Base-by-base conservation (phyloP, 2,113 vertebrate species). In the Neofelis nebulosa region DNA sequence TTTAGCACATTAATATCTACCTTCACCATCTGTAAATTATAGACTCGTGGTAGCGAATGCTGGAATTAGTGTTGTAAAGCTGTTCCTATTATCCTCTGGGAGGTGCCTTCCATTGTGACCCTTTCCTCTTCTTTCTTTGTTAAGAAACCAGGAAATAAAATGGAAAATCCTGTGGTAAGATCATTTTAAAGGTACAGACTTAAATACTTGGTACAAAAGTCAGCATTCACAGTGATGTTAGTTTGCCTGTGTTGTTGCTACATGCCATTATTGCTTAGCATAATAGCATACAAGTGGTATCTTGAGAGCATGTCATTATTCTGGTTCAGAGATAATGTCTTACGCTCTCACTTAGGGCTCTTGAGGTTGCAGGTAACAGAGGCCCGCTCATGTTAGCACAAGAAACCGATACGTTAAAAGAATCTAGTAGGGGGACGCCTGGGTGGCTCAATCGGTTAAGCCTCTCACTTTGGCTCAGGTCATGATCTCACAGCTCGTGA, bases 11-110 rank as follows among this genome's bases (percentile, higher is more conserved):
- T 97, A 96, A 97, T 98, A 93, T 96, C 78, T 97, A 80, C 96
- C 89, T 97, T 96, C 93, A 66, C 87, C 92, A 92, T 96, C 94
- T 96, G 86, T 88, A 97, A 96, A 98, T 98, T 97, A 98, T 1
- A 98, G 94, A 91, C 86, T 97, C 86, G 2, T 57, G 65, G 66
- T 48, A 87, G 92, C 31, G 33, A 97, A 95, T 96, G 82, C 92
- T 97, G 89, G 95, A 97, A 97, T 98, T 96, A 96, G 78, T 91
- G 68, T 71, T 96, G 61, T 65, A 93, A 74, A 97, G 92, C 63
- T 80, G 63, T 83, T 96, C 83, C 71, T 97, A 52, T 94, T 97
- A 93, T 94, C 84, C 96, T 96, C 91, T 94, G 93, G 89, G 89
- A 91, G 82, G 85, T 89, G 50, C 78, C 89, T 97, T 97, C 78